These are phyloP conservation scores for Phenganax stokvisi DNA, from an alignment of 92 coral and sea anemone genomes.

Conservation along the genomic window DNA sequence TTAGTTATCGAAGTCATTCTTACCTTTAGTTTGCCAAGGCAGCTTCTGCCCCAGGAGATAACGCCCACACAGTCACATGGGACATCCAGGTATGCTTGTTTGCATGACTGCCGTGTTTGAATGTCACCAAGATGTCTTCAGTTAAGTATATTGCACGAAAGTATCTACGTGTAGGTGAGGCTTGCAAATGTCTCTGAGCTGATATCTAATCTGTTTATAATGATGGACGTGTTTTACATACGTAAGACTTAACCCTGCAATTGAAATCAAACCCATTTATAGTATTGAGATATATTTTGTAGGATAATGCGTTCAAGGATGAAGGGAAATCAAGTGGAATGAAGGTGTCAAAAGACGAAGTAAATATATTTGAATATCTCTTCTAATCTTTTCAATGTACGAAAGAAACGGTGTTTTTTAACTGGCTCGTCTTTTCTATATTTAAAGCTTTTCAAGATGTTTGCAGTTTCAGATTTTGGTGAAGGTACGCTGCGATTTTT, in stretches of 20 bases:
- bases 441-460: constrained; percentile 58
- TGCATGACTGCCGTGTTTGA: background rate
- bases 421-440: background rate
- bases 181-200: too few species aligned
- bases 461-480: constrained; percentile 59
- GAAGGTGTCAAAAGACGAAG: constrained; percentile 6
- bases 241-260: background rate
- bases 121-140: background rate
- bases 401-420: too few species aligned
- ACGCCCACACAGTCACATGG: constrained; percentile 75
- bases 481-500: constrained; percentile 48
- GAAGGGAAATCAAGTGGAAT: background rate
- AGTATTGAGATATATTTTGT: background rate
- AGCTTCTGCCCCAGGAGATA: constrained; percentile 56
- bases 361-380: background rate
- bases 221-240: too few species aligned
- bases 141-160: background rate
- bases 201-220: too few species aligned
- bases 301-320: constrained; percentile 22
- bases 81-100: constrained; percentile 35
- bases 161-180: too few species aligned
- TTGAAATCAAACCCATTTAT: background rate
- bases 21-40: constrained; percentile 63
- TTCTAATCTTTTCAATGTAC: background rate
- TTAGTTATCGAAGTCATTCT: background rate